Evolutionary conservation across 2,797 vertebrate genomes (phyloP).

Genomic region (Karalla daura): DNA sequence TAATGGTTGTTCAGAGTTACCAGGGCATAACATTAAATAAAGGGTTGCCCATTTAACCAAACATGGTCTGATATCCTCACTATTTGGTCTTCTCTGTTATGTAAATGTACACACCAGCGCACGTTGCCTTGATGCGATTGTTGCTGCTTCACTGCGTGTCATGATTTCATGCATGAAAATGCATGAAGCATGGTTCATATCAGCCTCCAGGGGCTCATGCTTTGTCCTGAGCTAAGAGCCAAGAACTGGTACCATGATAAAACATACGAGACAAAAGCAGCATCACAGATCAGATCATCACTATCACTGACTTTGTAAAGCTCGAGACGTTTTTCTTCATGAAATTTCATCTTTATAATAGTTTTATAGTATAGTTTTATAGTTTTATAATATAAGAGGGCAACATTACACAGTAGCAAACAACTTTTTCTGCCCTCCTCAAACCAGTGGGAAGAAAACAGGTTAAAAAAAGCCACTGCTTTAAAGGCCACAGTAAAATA

Average conservation of each 20-base stretch:
- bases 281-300: background rate
- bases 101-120: background rate
- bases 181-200: background rate
- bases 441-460: background rate
- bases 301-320: background rate
- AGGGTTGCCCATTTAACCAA: background rate
- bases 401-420: no score
- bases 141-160: no score
- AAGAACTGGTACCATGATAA: background rate
- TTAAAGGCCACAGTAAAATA: no score
- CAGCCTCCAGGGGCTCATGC: background rate
- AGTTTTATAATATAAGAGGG: no score
- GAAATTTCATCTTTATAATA: no score
- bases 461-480: background rate
- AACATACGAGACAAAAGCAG: background rate
- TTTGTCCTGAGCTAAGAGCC: background rate
- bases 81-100: background rate
- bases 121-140: no score
- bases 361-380: no score
- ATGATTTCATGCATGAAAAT: background rate
- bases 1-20: conserved; percentile 20
- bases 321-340: no score
- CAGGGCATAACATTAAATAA: conserved; percentile 20
- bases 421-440: background rate
- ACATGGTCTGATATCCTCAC: background rate